Base-by-base conservation (phyloP, 2,888 invertebrate species). In the Spilarctia lutea region DNA sequence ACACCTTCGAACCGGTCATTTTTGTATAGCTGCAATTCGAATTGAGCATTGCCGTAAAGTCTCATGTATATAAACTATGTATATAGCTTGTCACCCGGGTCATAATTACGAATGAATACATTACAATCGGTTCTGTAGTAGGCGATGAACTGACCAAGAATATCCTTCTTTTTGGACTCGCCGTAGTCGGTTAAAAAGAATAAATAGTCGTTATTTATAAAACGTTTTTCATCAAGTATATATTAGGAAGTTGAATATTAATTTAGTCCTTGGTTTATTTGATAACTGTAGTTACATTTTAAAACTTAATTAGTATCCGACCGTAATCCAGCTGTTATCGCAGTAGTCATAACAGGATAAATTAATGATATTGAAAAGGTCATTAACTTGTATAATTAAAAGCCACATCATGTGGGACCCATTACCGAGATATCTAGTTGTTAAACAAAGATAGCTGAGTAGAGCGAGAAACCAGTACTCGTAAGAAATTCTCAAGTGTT, bases 261-360 rank as follows among this genome's bases (percentile, higher is more conserved):
- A 56, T 56, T 56, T n/a, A 56, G n/a, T 56, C 52, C n/a, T 56
- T 56, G 52, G 24, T 20, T 24, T 52, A 7, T 52, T 56, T n/a
- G 52, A 56, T 56, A 56, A n/a, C 24, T 56, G 52, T 24, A 52
- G 20, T 24, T 24, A 52, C 52, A n/a, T n/a, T 56, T 56, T 52
- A 52, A 52, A 8, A 56, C 52, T 10, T 24, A 56, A 56, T 56
- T 56, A 56, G n/a, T 56, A 56, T 56, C 52, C 52, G n/a, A n/a
- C 10, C 52, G 52, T 24, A 24, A 56, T 56, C 27, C 68, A 71
- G 56, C 52, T 27, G 65, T 70, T 60, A 74, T 52, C 67, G 70
- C 73, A 72, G 24, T 69, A 6, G 56, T 35, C 33, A 24, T n/a
- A 56, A 20, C 52, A 56, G 52, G 52, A 56, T 56, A 56, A 56